Percentiles rank a stretch among this genome's conserved stretches.
Conservation (phyloP, 1,140 invertebrate genomes). For the Drosophila baimaii region DNA sequence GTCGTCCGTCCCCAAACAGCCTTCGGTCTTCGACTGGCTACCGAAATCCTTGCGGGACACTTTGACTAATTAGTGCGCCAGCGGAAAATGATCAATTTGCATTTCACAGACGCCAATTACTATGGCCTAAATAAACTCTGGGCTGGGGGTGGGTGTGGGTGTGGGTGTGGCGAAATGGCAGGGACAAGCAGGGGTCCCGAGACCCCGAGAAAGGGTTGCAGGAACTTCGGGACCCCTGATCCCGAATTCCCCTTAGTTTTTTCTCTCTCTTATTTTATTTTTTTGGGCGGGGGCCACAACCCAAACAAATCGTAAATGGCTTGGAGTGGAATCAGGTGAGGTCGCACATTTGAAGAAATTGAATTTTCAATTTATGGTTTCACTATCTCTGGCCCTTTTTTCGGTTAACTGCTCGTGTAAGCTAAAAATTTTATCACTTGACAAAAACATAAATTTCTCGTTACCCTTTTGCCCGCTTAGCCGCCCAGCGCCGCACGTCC, state of each 20-base stretch:
- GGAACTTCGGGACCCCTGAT: background rate
- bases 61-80: constrained; percentile 78
- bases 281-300: constrained; percentile 18
- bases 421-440: constrained; percentile 83
- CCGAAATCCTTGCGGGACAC: constrained; percentile 54
- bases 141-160: background rate
- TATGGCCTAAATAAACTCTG: constrained; percentile 50
- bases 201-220: constrained; percentile 34
- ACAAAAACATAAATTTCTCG: constrained; percentile 80
- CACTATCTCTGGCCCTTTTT: constrained; percentile 54
- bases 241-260: background rate
- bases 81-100: constrained; percentile 80
- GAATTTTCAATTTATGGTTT: constrained; percentile 80
- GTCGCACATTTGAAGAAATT: constrained; percentile 73
- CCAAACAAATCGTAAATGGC: constrained; percentile 74
- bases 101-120: constrained; percentile 77
- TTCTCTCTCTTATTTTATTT: background rate
- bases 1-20: background rate
- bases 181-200: constrained; percentile 35
- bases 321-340: constrained; percentile 51
- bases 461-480: constrained; percentile 33
- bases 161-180: constrained; percentile 8
- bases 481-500: constrained; percentile 3
- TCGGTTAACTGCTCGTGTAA: constrained; percentile 74
- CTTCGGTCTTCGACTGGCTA: background rate